Evolutionary conservation across 2,888 invertebrate genomes (phyloP).

Genomic region (Cantharis lateralis): DNA sequence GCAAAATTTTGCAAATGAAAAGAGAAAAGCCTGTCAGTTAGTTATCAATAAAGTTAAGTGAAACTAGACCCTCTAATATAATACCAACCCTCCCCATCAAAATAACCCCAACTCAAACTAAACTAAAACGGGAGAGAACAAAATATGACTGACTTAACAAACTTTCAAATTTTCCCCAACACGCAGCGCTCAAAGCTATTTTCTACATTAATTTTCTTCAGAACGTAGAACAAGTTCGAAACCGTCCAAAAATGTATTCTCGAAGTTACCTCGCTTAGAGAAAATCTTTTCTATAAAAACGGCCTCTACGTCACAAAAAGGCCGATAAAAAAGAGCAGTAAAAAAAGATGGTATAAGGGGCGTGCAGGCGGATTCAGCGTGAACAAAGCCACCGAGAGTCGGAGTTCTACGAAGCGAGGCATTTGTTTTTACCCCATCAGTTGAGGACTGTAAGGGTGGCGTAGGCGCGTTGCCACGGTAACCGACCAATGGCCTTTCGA

Average conservation of each 20-base stretch:
- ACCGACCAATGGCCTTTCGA: constrained; percentile 46
- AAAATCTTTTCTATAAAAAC: constrained; percentile 32
- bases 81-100: constrained; percentile 39
- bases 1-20: constrained; percentile 20
- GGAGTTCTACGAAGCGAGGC: constrained; percentile 39
- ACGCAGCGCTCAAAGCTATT: constrained; percentile 42
- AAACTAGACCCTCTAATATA: constrained; percentile 31
- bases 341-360: constrained; percentile 39
- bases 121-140: constrained; percentile 37
- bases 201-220: constrained; percentile 51
- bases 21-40: constrained; percentile 24
- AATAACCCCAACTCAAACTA: constrained; percentile 40
- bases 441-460: constrained; percentile 42
- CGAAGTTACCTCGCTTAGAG: constrained; percentile 36
- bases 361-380: constrained; percentile 44
- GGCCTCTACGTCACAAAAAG: constrained; percentile 45
- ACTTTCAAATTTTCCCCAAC: constrained; percentile 49
- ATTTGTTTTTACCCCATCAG: constrained; percentile 52
- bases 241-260: constrained; percentile 49
- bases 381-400: constrained; percentile 34
- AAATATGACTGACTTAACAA: constrained; percentile 44
- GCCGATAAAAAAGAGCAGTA: constrained; percentile 46
- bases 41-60: constrained; percentile 31
- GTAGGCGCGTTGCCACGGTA: constrained; percentile 51
- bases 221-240: constrained; percentile 48